These are phyloP conservation scores for Orchesellides sinensis DNA, from an alignment of 2,888 invertebrate species.

Conservation along the genomic window DNA sequence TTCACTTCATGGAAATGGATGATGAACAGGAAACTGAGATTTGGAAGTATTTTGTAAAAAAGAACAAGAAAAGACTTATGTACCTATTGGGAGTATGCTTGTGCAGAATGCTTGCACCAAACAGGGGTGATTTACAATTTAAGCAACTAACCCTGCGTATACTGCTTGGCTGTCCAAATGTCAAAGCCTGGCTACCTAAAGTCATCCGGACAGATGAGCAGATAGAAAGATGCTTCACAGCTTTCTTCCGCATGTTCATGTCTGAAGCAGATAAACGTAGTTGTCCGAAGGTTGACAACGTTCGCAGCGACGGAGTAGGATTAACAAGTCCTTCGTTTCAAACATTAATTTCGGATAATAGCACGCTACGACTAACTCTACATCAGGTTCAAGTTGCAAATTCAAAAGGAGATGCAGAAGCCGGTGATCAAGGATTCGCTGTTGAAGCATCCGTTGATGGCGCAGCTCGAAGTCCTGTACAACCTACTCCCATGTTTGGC, in stretches of 20 bases:
- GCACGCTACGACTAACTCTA: slow-evolving; percentile 33
- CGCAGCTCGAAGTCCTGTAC: background rate
- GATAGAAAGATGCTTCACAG: slow-evolving; percentile 72
- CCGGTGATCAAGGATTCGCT: background rate
- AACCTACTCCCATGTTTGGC: background rate
- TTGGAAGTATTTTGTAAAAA: slow-evolving; percentile 73
- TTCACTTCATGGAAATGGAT: slow-evolving; percentile 71
- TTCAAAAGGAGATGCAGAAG: slow-evolving; percentile 2
- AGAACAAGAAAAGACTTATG: slow-evolving; percentile 67
- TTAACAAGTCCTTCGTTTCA: slow-evolving; percentile 66
- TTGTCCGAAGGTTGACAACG: slow-evolving; percentile 39
- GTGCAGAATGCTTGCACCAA: slow-evolving; percentile 69
- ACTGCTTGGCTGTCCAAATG: slow-evolving; percentile 66
- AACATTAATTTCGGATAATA: slow-evolving; percentile 66
- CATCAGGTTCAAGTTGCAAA: slow-evolving; percentile 29
- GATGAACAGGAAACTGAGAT: slow-evolving; percentile 69
- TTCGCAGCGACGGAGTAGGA: slow-evolving; percentile 29
- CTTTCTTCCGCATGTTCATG: slow-evolving; percentile 72
- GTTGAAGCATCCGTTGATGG: background rate
- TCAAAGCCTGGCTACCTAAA: slow-evolving; percentile 71
- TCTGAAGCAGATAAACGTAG: slow-evolving; percentile 63
- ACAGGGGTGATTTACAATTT: slow-evolving; percentile 66
- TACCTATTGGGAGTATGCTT: slow-evolving; percentile 71
- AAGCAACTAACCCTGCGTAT: slow-evolving; percentile 68
- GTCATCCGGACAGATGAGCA: slow-evolving; percentile 70